These are phyloP conservation scores for Tychaedon coryphoeus DNA, from an alignment of 2,113 vertebrate species.

Conservation along the genomic window DNA sequence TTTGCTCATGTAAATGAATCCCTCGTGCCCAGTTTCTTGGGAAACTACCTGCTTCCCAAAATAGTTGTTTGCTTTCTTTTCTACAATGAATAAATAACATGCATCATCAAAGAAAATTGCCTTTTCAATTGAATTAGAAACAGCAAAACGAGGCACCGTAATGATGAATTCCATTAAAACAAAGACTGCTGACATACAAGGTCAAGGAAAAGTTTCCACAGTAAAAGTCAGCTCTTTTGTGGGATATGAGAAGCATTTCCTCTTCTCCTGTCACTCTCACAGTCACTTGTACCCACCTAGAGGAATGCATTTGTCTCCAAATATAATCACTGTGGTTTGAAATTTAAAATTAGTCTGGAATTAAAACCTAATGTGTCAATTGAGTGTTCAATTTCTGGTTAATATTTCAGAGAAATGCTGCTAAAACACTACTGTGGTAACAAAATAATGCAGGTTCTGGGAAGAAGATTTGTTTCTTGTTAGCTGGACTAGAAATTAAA, in stretches of 20 bases:
- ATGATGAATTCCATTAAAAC: constrained; percentile 58
- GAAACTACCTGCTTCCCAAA: constrained; percentile 32
- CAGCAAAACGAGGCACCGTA: constrained; percentile 32
- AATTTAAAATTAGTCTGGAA: neutral
- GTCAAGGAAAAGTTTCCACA: constrained; percentile 40
- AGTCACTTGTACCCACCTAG: neutral
- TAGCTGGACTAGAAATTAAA: neutral
- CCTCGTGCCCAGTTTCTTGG: constrained; percentile 10
- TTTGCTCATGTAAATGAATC: constrained; percentile 60
- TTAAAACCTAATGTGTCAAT: neutral
- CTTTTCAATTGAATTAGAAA: constrained; percentile 60
- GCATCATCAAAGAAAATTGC: constrained; percentile 68
- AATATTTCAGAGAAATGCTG: neutral
- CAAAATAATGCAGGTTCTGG: neutral
- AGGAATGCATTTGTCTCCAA: neutral
- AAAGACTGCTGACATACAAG: constrained; percentile 33
- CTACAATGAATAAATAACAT: constrained; percentile 37
- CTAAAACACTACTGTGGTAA: neutral
- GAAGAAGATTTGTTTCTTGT: neutral
- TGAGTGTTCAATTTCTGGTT: neutral
- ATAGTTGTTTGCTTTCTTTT: constrained; percentile 31
- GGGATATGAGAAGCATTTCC: neutral
- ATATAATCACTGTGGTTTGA: neutral
- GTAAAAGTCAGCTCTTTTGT: neutral
- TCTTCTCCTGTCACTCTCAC: neutral